Conservation (phyloP, 1,140 invertebrate species). For the Limonius californicus region DNA sequence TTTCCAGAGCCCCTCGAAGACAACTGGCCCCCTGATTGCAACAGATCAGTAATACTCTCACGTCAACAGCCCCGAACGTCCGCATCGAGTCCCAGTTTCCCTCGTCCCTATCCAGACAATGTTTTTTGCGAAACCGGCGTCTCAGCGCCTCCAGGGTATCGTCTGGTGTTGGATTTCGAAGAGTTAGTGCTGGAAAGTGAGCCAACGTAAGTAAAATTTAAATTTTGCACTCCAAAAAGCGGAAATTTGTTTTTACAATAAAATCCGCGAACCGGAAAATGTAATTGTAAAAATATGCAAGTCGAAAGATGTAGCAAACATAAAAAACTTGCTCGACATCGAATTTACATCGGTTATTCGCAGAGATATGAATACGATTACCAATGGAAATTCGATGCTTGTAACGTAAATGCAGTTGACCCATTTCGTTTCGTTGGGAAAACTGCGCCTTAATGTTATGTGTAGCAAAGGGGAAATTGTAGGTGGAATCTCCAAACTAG, state of each 20-base stretch:
- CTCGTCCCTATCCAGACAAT: slow-evolving; percentile 66
- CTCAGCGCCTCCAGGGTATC: slow-evolving; percentile 55
- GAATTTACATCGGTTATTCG: too few relatives aligned
- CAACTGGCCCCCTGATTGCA: slow-evolving; percentile 53
- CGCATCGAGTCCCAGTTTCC: slow-evolving; percentile 65
- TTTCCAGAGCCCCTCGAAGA: slow-evolving; percentile 44
- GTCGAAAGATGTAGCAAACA: too few relatives aligned
- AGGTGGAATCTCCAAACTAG: too few relatives aligned
- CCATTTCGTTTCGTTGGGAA: too few relatives aligned
- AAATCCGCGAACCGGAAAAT: background rate
- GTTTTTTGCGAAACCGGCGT: slow-evolving; percentile 60
- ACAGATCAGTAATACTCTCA: slow-evolving; percentile 57
- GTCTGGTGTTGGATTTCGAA: slow-evolving; percentile 62
- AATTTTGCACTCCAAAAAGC: too few relatives aligned
- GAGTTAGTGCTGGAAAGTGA: slow-evolving; percentile 67
- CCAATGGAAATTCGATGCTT: too few relatives aligned
- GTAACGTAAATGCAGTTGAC: too few relatives aligned
- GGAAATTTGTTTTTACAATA: background rate
- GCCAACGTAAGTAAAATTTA: slow-evolving; percentile 58
- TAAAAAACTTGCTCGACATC: too few relatives aligned
- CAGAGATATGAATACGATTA: too few relatives aligned
- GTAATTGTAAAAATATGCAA: too few relatives aligned
- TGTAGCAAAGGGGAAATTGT: too few relatives aligned
- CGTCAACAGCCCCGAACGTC: slow-evolving; percentile 55
- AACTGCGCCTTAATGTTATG: too few relatives aligned